Conservation (phyloP, 1,140 invertebrate species). For the Philotrypesis tridentata region DNA sequence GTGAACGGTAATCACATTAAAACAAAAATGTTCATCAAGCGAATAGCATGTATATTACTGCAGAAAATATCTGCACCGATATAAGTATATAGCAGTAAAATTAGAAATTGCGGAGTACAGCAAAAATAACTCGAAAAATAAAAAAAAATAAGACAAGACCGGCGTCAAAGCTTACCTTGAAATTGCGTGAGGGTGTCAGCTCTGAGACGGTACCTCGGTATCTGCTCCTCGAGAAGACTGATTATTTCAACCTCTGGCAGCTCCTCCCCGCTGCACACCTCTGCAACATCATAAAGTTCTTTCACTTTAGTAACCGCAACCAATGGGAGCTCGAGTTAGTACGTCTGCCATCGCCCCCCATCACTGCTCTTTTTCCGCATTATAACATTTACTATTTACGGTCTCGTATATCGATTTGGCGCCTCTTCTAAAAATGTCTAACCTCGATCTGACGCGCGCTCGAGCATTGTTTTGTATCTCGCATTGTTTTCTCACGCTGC, state of each 20-base stretch:
- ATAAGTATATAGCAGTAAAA: not conserved
- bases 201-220: conserved; percentile 93
- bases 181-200: conserved; percentile 96
- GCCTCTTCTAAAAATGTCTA: conserved; percentile 5
- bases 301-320: conserved; percentile 33
- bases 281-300: conserved; percentile 73
- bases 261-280: conserved; percentile 90
- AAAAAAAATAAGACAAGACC: not conserved
- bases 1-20: too few species aligned
- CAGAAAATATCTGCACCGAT: not conserved
- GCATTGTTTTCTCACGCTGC: not conserved
- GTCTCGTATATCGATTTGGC: conserved; percentile 35
- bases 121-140: not conserved
- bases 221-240: conserved; percentile 94
- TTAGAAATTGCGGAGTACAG: not conserved
- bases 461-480: not conserved
- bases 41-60: not conserved
- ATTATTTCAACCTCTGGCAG: conserved; percentile 95
- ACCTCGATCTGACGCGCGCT: conserved; percentile 19
- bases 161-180: conserved; percentile 79
- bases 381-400: conserved; percentile 30
- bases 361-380: not conserved
- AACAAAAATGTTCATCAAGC: not conserved
- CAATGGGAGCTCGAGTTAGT: conserved; percentile 22
- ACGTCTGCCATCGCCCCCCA: not conserved